Base-by-base conservation (phyloP, 2,888 invertebrate genomes). In the Axea sp. region DNA sequence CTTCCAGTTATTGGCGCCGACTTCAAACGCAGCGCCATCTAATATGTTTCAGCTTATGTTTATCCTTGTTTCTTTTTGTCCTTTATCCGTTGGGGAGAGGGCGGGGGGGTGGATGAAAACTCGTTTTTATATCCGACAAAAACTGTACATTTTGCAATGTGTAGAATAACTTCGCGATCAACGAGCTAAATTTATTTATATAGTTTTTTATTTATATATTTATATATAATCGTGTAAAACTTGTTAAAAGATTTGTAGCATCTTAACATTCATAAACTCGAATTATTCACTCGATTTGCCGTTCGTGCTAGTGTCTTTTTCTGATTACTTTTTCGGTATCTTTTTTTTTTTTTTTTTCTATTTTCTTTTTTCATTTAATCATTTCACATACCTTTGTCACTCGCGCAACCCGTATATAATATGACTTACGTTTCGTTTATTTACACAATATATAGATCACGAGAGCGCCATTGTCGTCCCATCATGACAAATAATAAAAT, bases 21-120 rank as follows among this genome's bases (percentile, higher is more conserved):
- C n/a, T 17, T 8, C 39, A 57, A 28, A 60, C 2, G 22, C 47
- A 41, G 55, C 55, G 55, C 60, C 47, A 53, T n/a, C 69, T 69
- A 60, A 60, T 72, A 64, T 72, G 64, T 72, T 72, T 72, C 72
- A 41, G 24, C 49, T 64, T 71, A 57, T 71, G 64, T 71, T 71
- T 57, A 57, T 57, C 28, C 12, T 19, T 19, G 19, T 19, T 19
- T 19, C 4, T 19, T n/a, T n/a, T n/a, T n/a, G n/a, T 19, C 4
- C 19, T 19, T 19, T 3, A 3, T 19, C 4, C 19, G 4, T 19
- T 19, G 6, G 30, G n/a, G 3, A 6, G 37, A 3, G 60, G 19
- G 8, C 14, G 31, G 31, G 39, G 47, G 31, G 22, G 14, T 11
- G 6, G n/a, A 7, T 8, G 35, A 62, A 73, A 53, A 65, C 72